phyloP scores from a whole-genome alignment of 2,888 invertebrate species.

The Andrena flavipes region DNA sequence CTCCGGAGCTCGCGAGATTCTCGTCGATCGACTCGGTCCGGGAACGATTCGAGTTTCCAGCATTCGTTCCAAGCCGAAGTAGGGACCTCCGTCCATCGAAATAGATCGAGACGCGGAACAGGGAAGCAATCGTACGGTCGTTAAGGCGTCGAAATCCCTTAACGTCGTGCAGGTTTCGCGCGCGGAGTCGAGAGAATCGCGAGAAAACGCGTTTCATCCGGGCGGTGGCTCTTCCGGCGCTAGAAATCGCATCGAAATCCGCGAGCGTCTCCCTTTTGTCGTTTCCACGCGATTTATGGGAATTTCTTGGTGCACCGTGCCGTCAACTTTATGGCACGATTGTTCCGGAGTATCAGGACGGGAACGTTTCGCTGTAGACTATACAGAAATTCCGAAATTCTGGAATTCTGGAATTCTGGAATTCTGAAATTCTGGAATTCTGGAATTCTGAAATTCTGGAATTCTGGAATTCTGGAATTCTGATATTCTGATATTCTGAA shows the following conservation, averaged over 20 bases:
- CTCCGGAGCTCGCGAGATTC: constrained; percentile 44
- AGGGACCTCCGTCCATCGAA: constrained; percentile 15
- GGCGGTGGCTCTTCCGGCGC: not conserved
- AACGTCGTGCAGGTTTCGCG: constrained; percentile 44
- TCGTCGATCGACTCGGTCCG: constrained; percentile 28
- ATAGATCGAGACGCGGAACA: not conserved
- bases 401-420: too few relatives aligned
- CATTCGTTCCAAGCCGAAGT: not conserved
- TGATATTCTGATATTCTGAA: too few relatives aligned
- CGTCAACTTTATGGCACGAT: not conserved
- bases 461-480: too few relatives aligned
- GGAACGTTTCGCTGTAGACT: too few relatives aligned
- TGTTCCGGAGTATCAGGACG: too few relatives aligned
- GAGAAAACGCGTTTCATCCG: constrained; percentile 22
- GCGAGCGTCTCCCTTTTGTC: not conserved
- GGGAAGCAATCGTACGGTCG: constrained; percentile 41
- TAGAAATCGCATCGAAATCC: not conserved
- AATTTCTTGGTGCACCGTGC: not conserved
- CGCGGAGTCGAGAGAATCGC: constrained; percentile 2
- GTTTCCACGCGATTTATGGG: not conserved
- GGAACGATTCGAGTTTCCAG: constrained; percentile 50
- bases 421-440: not conserved
- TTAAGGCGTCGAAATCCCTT: constrained; percentile 48
- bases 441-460: not conserved
- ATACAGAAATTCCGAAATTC: not conserved